Percentiles rank a stretch among this genome's conserved stretches.
Evolutionary conservation across 2,888 invertebrate species (phyloP).

Genomic region (Drosophila emarginata): DNA sequence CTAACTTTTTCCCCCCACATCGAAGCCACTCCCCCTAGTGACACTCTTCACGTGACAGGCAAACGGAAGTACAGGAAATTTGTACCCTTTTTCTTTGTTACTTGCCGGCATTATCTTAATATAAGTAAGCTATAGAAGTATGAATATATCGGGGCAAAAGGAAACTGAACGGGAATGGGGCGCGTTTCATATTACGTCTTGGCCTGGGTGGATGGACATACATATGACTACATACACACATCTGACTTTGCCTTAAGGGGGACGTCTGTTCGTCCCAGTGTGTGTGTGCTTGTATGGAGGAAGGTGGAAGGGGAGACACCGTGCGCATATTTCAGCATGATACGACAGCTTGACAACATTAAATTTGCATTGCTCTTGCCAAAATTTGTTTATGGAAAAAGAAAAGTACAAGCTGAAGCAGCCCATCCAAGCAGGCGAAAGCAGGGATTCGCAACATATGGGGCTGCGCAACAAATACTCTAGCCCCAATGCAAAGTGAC

Average conservation of each 20-base stretch:
- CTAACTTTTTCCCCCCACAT: not conserved
- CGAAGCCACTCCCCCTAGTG: conserved; percentile 23
- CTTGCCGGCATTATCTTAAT: conserved; percentile 72
- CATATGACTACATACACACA: conserved; percentile 58
- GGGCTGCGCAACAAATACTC: conserved; percentile 58
- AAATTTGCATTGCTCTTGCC: conserved; percentile 78
- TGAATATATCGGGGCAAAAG: conserved; percentile 37
- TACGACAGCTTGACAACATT: conserved; percentile 78
- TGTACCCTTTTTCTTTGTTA: conserved; percentile 66
- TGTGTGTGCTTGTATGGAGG: not conserved
- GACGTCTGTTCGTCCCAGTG: conserved; percentile 29
- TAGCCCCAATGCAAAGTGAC: conserved; percentile 66
- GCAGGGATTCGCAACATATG: conserved; percentile 47
- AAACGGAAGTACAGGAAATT: conserved; percentile 72
- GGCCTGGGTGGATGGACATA: conserved; percentile 61
- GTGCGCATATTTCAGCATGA: conserved; percentile 74
- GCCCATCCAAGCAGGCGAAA: not conserved
- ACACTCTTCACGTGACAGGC: conserved; percentile 65
- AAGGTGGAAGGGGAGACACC: conserved; percentile 21
- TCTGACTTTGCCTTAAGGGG: conserved; percentile 42
- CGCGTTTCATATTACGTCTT: conserved; percentile 70
- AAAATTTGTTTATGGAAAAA: conserved; percentile 70
- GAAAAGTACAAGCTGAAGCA: not conserved
- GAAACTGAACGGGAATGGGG: conserved; percentile 19
- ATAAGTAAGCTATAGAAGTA: conserved; percentile 68